Conservation (phyloP, 2,888 invertebrate genomes). For the Plagodis dolabraria region DNA sequence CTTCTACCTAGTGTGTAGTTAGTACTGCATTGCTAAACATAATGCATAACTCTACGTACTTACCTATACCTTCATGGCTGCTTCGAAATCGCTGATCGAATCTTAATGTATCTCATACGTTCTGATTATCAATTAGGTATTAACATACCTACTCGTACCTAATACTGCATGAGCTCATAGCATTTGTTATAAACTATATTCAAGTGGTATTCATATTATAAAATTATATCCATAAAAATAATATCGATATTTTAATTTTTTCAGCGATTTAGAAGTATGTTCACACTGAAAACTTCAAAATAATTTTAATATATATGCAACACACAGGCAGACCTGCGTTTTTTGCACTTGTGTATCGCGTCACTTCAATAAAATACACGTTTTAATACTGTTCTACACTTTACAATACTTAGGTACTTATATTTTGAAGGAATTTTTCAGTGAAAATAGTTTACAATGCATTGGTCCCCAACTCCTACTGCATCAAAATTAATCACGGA, state of each 20-base stretch:
- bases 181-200: constrained; percentile 1
- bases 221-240: neutral
- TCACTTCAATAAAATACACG: constrained; percentile 22
- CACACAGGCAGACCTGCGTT: constrained; percentile 37
- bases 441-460: constrained; percentile 29
- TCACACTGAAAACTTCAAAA: constrained; percentile 50
- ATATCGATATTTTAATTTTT: neutral
- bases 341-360: constrained; percentile 31
- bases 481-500: constrained; percentile 12
- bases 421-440: constrained; percentile 42
- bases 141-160: constrained; percentile 9
- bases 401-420: constrained; percentile 21
- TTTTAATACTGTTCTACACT: constrained; percentile 18
- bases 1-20: constrained; percentile 58
- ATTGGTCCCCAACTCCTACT: constrained; percentile 15
- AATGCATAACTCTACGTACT: constrained; percentile 51
- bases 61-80: constrained; percentile 44
- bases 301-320: constrained; percentile 29
- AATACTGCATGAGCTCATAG: constrained; percentile 18
- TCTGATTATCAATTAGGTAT: neutral
- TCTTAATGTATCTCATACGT: constrained; percentile 26
- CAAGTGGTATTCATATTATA: constrained; percentile 1
- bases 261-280: constrained; percentile 51
- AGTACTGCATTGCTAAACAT: constrained; percentile 64
- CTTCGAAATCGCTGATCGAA: constrained; percentile 54